Percentiles rank a stretch among this genome's conserved stretches.
Conservation (phyloP, 2,113 vertebrate genomes). For the Patagioenas fasciata region DNA sequence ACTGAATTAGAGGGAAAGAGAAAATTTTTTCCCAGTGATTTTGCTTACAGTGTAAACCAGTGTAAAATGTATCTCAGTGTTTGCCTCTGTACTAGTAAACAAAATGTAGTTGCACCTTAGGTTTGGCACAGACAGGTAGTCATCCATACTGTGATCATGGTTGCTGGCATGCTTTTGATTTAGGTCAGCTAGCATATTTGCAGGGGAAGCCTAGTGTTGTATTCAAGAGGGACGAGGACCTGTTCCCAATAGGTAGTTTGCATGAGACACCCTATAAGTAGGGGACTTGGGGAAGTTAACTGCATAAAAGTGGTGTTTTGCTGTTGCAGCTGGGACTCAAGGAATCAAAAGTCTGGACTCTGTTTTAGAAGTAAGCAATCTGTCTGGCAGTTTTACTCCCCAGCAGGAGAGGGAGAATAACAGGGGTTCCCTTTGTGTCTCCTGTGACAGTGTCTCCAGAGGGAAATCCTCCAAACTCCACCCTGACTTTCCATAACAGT, state of each 20-base stretch:
- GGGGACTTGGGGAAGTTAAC: not conserved
- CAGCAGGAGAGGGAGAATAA: not conserved
- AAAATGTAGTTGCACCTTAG: not conserved
- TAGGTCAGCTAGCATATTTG: not conserved
- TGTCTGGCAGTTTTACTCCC: not conserved
- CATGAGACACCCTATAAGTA: not conserved
- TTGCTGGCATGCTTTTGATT: not conserved
- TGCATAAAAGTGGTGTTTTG: not conserved
- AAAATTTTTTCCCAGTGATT: not conserved
- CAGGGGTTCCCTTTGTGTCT: rapidly evolving
- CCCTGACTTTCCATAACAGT: not conserved
- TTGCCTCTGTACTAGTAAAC: not conserved
- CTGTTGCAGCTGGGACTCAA: not conserved
- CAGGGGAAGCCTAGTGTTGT: not conserved
- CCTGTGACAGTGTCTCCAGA: not conserved
- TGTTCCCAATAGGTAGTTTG: not conserved
- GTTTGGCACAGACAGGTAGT: not conserved
- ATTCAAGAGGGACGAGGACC: not conserved
- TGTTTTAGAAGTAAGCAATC: not conserved
- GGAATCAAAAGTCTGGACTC: not conserved
- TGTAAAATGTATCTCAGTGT: not conserved
- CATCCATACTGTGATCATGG: not conserved
- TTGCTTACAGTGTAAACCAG: not conserved
- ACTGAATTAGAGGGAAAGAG: not conserved
- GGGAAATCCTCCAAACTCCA: not conserved